phyloP scores from a whole-genome alignment of 2,797 vertebrate species.

The Cryptoblepharus egeriae region DNA sequence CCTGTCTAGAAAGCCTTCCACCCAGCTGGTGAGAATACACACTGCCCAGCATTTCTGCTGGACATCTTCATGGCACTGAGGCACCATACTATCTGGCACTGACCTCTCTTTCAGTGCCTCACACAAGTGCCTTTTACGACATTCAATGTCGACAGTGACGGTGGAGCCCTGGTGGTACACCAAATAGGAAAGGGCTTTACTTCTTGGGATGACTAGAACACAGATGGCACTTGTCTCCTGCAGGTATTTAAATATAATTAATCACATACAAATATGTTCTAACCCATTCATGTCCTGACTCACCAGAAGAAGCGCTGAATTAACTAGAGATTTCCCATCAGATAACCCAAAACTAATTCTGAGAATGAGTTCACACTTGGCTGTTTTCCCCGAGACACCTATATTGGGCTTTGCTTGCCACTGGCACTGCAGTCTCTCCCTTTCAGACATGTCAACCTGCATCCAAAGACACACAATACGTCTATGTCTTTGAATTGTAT shows the following conservation, averaged over 20 bases:
- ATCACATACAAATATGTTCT: constrained; percentile 40
- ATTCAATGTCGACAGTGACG: no score
- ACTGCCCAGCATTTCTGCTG: no score
- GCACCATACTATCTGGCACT: no score
- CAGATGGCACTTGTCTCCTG: constrained; percentile 31
- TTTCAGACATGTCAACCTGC: neutral
- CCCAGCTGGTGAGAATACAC: no score
- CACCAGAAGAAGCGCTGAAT: constrained; percentile 46
- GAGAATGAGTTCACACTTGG: constrained; percentile 35
- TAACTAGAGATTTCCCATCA: constrained; percentile 47
- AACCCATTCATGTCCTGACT: constrained; percentile 20
- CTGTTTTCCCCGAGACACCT: constrained; percentile 16
- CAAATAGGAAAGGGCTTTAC: neutral
- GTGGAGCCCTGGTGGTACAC: no score
- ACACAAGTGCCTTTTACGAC: no score
- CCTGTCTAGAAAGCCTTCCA: no score
- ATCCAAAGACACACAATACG: neutral
- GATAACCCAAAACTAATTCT: constrained; percentile 48
- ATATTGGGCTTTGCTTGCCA: neutral
- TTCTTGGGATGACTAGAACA: constrained; percentile 31
- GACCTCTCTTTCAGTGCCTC: no score
- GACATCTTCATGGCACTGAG: no score
- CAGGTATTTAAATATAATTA: constrained; percentile 54
- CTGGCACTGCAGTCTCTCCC: neutral
- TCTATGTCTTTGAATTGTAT: neutral